Conservation (phyloP, 2,797 vertebrate species). For the Margarornis squamiger region DNA sequence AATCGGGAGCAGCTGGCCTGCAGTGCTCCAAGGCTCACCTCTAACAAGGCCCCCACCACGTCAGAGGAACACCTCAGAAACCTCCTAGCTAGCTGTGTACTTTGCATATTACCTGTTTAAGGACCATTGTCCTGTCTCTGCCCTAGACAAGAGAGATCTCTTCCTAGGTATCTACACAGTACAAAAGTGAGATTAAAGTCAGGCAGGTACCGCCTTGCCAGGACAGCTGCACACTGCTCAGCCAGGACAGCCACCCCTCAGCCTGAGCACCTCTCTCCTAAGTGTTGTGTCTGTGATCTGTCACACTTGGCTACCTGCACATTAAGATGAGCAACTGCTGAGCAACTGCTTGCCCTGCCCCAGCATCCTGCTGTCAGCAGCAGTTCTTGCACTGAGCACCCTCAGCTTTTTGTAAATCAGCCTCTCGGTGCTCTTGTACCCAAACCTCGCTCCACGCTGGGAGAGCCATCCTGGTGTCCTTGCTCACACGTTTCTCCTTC, state of each 20-base stretch:
- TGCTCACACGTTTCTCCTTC: background rate
- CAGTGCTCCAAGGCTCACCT: background rate
- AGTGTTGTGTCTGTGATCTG: background rate
- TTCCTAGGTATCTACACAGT: background rate
- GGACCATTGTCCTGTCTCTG: background rate
- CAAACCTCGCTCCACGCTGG: background rate
- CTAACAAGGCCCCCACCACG: background rate
- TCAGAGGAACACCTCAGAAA: background rate
- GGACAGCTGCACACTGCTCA: background rate
- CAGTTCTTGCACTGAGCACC: background rate
- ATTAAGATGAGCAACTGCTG: background rate
- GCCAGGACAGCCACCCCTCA: background rate
- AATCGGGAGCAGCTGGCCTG: background rate
- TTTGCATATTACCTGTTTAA: background rate
- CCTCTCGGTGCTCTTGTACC: background rate
- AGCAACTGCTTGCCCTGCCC: background rate
- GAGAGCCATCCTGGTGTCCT: background rate
- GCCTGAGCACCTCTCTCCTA: background rate
- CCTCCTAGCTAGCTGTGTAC: background rate
- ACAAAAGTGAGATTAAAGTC: background rate
- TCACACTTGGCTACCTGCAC: background rate
- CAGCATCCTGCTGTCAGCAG: background rate
- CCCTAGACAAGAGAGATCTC: background rate
- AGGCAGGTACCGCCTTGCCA: accelerated
- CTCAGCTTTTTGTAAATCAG: background rate